Evolutionary conservation across 1,140 invertebrate species (phyloP).

Genomic region (Drosophila suzukii): DNA sequence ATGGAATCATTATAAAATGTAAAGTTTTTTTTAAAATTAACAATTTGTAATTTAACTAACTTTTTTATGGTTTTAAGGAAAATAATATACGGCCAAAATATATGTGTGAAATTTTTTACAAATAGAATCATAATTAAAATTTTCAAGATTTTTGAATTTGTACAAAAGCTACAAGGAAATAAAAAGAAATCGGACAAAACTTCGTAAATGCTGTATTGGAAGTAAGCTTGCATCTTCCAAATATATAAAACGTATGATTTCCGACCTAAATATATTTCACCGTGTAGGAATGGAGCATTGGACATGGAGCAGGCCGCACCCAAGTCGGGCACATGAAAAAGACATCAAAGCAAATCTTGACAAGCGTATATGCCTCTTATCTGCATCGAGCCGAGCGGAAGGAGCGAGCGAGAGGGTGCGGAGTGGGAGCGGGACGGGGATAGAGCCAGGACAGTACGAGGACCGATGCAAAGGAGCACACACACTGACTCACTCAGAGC

Average conservation of each 20-base stretch:
- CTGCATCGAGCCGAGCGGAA: slow-evolving; percentile 59
- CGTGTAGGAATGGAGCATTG: slow-evolving; percentile 22
- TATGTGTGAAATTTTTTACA: no score
- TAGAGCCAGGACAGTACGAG: slow-evolving; percentile 8
- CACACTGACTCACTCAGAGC: not conserved
- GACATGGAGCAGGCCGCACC: slow-evolving; percentile 38
- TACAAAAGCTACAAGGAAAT: no score
- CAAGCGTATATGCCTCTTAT: slow-evolving; percentile 75
- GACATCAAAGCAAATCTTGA: slow-evolving; percentile 81
- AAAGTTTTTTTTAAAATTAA: no score
- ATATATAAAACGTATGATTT: no score
- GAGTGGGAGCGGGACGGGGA: not conserved
- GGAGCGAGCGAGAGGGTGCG: not conserved
- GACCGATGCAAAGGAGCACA: slow-evolving; percentile 23
- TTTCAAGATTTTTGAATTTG: no score
- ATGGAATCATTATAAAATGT: no score
- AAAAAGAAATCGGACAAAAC: no score
- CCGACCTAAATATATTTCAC: not conserved
- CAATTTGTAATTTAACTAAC: no score
- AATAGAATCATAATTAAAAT: not conserved
- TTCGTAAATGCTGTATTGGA: no score
- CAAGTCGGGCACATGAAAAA: slow-evolving; percentile 77
- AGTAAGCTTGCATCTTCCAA: no score
- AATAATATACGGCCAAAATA: no score
- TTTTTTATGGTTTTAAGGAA: no score